Percentiles rank a stretch among this genome's conserved stretches.
phyloP scores from a whole-genome alignment of 2,888 invertebrate genomes.

The Limnephilus lunatus region DNA sequence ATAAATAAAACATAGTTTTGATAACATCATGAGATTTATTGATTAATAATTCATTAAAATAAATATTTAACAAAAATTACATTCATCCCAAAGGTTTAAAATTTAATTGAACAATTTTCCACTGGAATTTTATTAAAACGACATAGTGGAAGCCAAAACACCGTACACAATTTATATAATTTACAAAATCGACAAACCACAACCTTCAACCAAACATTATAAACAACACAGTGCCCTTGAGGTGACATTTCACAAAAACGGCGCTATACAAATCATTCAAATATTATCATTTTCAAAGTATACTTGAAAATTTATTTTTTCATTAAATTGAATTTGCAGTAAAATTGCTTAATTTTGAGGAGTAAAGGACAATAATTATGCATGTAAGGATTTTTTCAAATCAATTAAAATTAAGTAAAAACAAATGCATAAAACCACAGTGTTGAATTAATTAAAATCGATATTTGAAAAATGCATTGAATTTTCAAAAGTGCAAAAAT shows the following conservation, averaged over 20 bases:
- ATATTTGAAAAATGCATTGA: too few species aligned
- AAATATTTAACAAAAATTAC: neutral
- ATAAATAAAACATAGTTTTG: neutral
- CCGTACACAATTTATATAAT: neutral
- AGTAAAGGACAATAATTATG: neutral
- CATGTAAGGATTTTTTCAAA: neutral
- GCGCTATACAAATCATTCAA: too few species aligned
- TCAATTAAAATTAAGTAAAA: neutral
- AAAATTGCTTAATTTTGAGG: neutral
- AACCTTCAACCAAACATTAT: neutral
- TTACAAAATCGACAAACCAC: neutral
- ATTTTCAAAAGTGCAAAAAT: too few species aligned
- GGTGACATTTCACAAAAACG: too few species aligned
- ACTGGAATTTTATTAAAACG: neutral
- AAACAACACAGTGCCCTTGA: too few species aligned
- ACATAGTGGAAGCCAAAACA: neutral
- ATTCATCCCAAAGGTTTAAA: neutral
- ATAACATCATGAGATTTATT: conserved; percentile 2
- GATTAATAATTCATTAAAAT: conserved; percentile 2
- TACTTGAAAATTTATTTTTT: neutral
- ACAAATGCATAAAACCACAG: too few species aligned
- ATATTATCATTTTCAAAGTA: neutral
- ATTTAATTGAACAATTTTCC: neutral
- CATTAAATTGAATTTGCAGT: neutral
- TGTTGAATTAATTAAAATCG: too few species aligned